phyloP scores from a whole-genome alignment of 2,113 vertebrate genomes.

The Delphinus delphis region DNA sequence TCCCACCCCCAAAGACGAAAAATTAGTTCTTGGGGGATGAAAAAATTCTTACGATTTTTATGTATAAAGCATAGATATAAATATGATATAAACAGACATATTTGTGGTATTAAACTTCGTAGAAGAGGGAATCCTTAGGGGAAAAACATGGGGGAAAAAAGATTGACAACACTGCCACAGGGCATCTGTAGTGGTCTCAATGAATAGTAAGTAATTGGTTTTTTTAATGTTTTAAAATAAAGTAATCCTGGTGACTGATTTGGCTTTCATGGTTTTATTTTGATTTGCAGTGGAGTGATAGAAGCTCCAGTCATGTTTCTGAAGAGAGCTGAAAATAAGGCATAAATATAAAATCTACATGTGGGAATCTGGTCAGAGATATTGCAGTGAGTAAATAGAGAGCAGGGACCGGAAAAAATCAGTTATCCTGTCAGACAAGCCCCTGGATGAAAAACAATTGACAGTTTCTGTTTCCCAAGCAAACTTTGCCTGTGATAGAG shows the following conservation, averaged over 20 bases:
- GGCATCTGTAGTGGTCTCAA: background rate
- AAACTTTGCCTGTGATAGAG: slow-evolving; percentile 43
- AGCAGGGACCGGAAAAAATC: background rate
- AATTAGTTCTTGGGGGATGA: background rate
- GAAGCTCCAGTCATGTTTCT: slow-evolving; percentile 21
- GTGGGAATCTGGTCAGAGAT: slow-evolving; percentile 29
- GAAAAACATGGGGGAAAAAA: background rate
- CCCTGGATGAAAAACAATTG: slow-evolving; percentile 37
- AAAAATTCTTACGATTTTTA: background rate
- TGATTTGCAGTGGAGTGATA: background rate
- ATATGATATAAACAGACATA: background rate
- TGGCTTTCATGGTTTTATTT: slow-evolving; percentile 34
- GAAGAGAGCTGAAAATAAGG: slow-evolving; percentile 46
- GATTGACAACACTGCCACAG: background rate
- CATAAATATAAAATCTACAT: slow-evolving; percentile 35
- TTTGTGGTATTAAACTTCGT: background rate
- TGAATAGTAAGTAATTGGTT: background rate
- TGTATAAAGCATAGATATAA: background rate
- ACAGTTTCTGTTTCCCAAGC: slow-evolving; percentile 61
- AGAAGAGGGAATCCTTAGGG: background rate
- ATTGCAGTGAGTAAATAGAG: slow-evolving; percentile 33
- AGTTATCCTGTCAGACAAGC: slow-evolving; percentile 39
- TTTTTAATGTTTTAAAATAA: slow-evolving; percentile 9
- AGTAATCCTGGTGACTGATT: background rate
- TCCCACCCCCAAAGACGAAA: background rate